These are phyloP conservation scores for Rhagoletis zephyria DNA, from an alignment of 1,140 invertebrate genomes.

Conservation along the genomic window DNA sequence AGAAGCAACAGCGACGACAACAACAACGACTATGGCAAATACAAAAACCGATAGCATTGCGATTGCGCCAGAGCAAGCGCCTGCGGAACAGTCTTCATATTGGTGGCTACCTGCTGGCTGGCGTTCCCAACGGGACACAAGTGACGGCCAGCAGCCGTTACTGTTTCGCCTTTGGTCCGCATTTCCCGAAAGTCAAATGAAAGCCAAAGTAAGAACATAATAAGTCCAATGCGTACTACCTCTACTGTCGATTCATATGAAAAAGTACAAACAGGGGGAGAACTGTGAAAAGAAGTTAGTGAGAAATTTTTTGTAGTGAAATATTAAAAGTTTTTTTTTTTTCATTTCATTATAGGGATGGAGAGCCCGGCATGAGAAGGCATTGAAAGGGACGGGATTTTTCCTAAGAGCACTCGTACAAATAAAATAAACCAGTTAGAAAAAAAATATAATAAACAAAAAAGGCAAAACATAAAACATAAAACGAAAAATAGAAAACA, in stretches of 20 bases:
- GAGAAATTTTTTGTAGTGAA: background rate
- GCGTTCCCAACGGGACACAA: conserved; percentile 64
- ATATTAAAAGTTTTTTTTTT: background rate
- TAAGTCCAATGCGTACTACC: background rate
- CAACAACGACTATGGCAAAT: conserved; percentile 53
- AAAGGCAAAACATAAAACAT: background rate
- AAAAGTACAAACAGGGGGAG: background rate
- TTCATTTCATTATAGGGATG: background rate
- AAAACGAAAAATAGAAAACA: conserved; percentile 4
- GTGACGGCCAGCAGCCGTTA: conserved; percentile 65
- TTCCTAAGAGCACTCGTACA: conserved; percentile 50
- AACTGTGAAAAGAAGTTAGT: background rate
- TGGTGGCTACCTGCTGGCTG: conserved; percentile 66
- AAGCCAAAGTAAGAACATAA: conserved; percentile 49
- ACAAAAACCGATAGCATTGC: background rate
- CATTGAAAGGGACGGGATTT: background rate
- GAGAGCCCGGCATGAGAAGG: background rate
- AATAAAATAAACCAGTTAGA: conserved; percentile 9
- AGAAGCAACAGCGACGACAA: conserved; percentile 46
- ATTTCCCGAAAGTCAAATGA: conserved; percentile 56
- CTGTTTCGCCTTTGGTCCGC: conserved; percentile 64
- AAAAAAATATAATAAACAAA: background rate
- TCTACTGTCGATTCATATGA: background rate
- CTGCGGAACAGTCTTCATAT: conserved; percentile 59
- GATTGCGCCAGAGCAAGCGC: background rate